Percentiles rank a stretch among this genome's conserved stretches.
Evolutionary conservation across 2,113 vertebrate species (phyloP).

Genomic region (Trematomus loennbergii): DNA sequence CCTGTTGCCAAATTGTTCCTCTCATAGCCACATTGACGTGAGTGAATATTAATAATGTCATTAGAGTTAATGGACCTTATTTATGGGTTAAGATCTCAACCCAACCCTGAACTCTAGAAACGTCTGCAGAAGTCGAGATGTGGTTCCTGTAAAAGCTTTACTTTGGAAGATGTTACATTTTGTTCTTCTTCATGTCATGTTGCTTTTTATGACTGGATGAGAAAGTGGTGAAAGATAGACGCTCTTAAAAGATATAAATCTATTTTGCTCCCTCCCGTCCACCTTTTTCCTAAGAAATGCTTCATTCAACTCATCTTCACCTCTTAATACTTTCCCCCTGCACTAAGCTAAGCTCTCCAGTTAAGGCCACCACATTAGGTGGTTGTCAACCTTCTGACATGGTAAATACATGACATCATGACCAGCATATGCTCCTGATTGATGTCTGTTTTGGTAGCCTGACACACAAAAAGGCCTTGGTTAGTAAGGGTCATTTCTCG

Average conservation of each 20-base stretch:
- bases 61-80: conserved; percentile 3
- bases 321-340: conserved; percentile 13
- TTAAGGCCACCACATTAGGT: not conserved
- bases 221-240: conserved; percentile 14
- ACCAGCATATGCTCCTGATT: conserved; percentile 7
- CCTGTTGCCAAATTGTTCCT: conserved; percentile 17
- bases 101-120: conserved; percentile 5
- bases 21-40: conserved; percentile 17
- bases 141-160: conserved; percentile 1
- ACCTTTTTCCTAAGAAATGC: not conserved
- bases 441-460: conserved; percentile 49
- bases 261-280: no score
- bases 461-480: conserved; percentile 38
- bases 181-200: conserved; percentile 4
- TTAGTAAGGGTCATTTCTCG: conserved; percentile 18
- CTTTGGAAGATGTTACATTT: conserved; percentile 9
- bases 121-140: conserved; percentile 4
- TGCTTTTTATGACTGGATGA: not conserved
- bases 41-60: conserved; percentile 36
- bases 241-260: not conserved
- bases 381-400: not conserved
- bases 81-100: conserved; percentile 19
- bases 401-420: conserved; percentile 50
- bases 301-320: not conserved
- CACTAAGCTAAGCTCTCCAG: conserved; percentile 14